A percentile compares a stretch with the other conserved stretches of the same genome.
Evolutionary conservation across 2,797 vertebrate genomes (phyloP).

Genomic region (Lagodon rhomboides): DNA sequence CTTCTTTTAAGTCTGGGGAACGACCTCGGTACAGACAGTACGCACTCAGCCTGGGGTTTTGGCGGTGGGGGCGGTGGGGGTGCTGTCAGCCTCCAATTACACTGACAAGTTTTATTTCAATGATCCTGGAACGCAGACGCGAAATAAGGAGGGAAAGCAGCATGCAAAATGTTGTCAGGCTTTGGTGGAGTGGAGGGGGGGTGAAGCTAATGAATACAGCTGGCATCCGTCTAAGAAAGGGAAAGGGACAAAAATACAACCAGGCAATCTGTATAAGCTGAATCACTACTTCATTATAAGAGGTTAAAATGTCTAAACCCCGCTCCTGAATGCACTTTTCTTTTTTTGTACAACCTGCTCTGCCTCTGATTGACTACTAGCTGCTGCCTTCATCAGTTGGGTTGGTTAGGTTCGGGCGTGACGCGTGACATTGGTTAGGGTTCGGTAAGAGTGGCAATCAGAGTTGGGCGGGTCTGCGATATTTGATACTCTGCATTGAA

Average conservation of each 20-base stretch:
- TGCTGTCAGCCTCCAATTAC: slow-evolving; percentile 57
- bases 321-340: no score
- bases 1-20: slow-evolving; percentile 55
- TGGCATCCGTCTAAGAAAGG: slow-evolving; percentile 19
- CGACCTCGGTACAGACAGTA: slow-evolving; percentile 24
- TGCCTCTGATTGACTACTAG: no score
- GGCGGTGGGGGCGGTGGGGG: neutral
- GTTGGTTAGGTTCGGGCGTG: no score
- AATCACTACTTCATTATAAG: slow-evolving; percentile 10
- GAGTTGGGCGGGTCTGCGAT: no score
- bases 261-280: slow-evolving; percentile 10
- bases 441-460: no score
- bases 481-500: no score
- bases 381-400: no score
- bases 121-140: slow-evolving; percentile 37
- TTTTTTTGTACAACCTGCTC: no score
- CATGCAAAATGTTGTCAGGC: slow-evolving; percentile 29
- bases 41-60: slow-evolving; percentile 27
- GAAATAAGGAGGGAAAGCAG: slow-evolving; percentile 38
- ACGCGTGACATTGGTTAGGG: no score
- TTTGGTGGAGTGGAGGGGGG: slow-evolving; percentile 12
- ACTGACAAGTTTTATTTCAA: slow-evolving; percentile 56
- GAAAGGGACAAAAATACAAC: slow-evolving; percentile 1
- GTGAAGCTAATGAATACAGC: slow-evolving; percentile 41
- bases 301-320: neutral